Percentiles rank a stretch among this genome's conserved stretches.
phyloP scores from a whole-genome alignment of 2,797 vertebrate species.

The Sparidentex hasta region DNA sequence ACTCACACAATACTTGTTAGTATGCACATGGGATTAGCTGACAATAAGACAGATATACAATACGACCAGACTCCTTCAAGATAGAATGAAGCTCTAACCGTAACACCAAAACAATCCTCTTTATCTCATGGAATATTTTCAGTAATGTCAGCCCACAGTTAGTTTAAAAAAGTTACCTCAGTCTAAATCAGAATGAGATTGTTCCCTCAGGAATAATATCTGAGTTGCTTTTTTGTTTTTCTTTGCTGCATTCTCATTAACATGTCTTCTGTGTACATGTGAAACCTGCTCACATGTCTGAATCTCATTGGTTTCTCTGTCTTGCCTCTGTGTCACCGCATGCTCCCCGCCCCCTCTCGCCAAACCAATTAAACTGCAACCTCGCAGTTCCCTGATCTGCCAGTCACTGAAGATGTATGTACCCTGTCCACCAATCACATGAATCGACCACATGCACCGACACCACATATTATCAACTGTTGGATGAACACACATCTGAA shows the following conservation, averaged over 20 bases:
- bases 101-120: neutral
- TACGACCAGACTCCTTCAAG: neutral
- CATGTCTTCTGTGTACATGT: slow-evolving; percentile 57
- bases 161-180: neutral
- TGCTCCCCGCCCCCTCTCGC: slow-evolving; percentile 36
- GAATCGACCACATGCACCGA: slow-evolving; percentile 20
- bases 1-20: neutral
- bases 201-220: slow-evolving; percentile 16
- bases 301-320: slow-evolving; percentile 73
- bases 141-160: neutral
- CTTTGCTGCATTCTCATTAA: slow-evolving; percentile 74
- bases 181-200: neutral
- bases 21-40: slow-evolving; percentile 12
- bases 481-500: slow-evolving; percentile 54
- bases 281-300: slow-evolving; percentile 54
- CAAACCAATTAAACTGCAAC: slow-evolving; percentile 57
- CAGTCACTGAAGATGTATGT: slow-evolving; percentile 66
- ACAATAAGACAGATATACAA: neutral
- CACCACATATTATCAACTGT: neutral
- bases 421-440: slow-evolving; percentile 52
- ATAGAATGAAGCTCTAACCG: neutral
- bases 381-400: slow-evolving; percentile 63
- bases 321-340: slow-evolving; percentile 69
- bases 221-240: slow-evolving; percentile 63
- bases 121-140: neutral